phyloP scores from a whole-genome alignment of 2,888 invertebrate species.

The Noctua comes region DNA sequence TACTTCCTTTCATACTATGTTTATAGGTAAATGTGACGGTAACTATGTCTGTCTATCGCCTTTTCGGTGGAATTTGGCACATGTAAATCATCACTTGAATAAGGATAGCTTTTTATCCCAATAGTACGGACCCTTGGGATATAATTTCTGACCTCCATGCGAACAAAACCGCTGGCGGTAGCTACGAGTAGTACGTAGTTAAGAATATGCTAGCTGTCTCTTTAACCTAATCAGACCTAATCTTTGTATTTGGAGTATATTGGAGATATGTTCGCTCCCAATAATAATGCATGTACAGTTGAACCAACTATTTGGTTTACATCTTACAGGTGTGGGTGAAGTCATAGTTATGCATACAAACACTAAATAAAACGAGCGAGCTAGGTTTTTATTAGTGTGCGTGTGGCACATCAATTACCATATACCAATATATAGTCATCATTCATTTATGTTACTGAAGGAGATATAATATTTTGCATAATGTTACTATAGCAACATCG shows the following conservation, averaged over 20 bases:
- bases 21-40: background rate
- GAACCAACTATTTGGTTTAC: no score
- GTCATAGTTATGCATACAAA: no score
- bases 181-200: background rate
- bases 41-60: background rate
- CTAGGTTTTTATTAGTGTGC: no score
- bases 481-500: no score
- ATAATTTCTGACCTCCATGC: background rate
- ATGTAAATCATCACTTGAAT: background rate
- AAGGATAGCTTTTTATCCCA: background rate
- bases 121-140: background rate
- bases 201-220: background rate
- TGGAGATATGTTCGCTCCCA: background rate
- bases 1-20: background rate
- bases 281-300: background rate
- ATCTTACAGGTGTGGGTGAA: no score
- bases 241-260: background rate
- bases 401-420: no score
- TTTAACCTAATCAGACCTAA: background rate
- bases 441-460: no score
- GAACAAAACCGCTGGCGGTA: background rate
- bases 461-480: no score
- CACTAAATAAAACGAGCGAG: no score
- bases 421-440: no score
- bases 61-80: background rate